Conservation (phyloP, 2,113 vertebrate species). For the Erinaceus europaeus region DNA sequence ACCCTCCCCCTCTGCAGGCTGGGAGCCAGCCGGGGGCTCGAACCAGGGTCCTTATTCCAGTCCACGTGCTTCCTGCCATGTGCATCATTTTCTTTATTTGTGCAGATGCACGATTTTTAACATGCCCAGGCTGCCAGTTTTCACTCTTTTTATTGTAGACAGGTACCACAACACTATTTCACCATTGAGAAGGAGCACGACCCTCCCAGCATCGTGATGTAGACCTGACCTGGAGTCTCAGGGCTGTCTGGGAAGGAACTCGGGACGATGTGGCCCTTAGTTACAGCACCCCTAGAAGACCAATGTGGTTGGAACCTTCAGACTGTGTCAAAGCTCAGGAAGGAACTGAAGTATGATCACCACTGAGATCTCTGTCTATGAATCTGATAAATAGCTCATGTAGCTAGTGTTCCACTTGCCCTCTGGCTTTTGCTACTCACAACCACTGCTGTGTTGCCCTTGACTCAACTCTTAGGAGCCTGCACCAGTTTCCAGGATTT, state of each 20-base stretch:
- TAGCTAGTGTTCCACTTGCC: not conserved
- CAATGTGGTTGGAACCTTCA: not conserved
- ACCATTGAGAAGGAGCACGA: accelerated
- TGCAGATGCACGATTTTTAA: no score
- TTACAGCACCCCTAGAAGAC: not conserved
- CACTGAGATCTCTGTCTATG: not conserved
- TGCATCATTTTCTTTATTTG: no score
- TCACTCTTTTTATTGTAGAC: no score
- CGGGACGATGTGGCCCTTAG: not conserved
- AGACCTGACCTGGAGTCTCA: not conserved
- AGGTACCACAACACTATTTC: no score
- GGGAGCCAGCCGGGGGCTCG: no score
- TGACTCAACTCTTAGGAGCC: not conserved
- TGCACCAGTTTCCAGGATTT: not conserved
- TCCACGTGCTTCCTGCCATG: no score
- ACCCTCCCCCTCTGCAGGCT: no score
- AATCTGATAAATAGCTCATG: no score
- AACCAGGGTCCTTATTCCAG: no score
- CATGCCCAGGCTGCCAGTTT: no score
- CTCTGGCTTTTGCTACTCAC: not conserved
- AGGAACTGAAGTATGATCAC: no score
- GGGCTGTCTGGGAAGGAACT: not conserved
- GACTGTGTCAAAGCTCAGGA: no score
- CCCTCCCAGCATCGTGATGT: not conserved
- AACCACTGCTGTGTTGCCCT: not conserved